Evolutionary conservation across 2,888 invertebrate species (phyloP).

Genomic region (Ecdyonurus torrentis): DNA sequence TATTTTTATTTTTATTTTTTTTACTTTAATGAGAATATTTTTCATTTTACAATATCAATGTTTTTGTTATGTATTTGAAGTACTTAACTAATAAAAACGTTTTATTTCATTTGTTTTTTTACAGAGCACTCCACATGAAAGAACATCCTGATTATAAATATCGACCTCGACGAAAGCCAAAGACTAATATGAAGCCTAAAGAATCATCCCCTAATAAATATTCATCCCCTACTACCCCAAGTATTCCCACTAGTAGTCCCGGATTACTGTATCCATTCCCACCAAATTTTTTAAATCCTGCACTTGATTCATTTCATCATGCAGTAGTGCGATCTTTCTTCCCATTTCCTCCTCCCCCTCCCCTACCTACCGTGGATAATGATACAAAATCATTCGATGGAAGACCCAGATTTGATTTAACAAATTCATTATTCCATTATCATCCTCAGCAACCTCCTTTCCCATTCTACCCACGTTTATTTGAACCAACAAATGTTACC

Average conservation of each 20-base stretch:
- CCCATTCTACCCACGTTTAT: neutral
- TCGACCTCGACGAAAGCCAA: conserved; percentile 71
- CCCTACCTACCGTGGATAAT: neutral
- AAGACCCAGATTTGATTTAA: neutral
- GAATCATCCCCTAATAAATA: conserved; percentile 18
- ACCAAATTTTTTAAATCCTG: neutral
- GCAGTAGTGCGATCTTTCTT: neutral
- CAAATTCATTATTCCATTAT: neutral
- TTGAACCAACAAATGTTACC: neutral
- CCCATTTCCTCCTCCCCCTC: neutral
- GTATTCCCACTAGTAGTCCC: neutral
- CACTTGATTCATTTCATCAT: neutral
- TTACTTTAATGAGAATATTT: neutral
- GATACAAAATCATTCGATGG: neutral
- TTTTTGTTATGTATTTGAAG: no score
- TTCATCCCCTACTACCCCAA: neutral
- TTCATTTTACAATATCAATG: neutral
- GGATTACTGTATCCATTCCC: neutral
- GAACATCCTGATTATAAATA: conserved; percentile 89
- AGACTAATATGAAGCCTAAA: conserved; percentile 52
- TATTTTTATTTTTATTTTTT: neutral
- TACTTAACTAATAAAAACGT: neutral
- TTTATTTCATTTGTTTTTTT: conserved; percentile 19
- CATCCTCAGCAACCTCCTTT: neutral
- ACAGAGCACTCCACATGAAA: conserved; percentile 82